Base-by-base conservation (phyloP, 2,888 invertebrate species). In the Antheraea assamensis region DNA sequence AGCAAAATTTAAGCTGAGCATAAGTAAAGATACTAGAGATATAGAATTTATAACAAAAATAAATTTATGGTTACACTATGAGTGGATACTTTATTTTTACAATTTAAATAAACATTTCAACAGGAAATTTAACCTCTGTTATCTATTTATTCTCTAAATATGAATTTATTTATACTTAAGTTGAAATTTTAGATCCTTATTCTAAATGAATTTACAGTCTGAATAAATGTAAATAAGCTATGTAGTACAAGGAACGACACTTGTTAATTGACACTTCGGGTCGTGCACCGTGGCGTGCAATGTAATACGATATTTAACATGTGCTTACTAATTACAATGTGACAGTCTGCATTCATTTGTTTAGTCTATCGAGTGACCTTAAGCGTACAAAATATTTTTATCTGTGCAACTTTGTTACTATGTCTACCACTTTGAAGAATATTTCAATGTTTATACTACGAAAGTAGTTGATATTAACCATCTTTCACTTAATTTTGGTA, bases 221-320 rank as follows among this genome's bases (percentile, higher is more conserved):
- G 70, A 52, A 78, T 78, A 78, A 78, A 78, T 78, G 75, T 77
- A 75, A 77, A 78, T 78, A 71, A 78, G 74, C 71, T 71, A n/a
- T n/a, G n/a, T n/a, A 72, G 75, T 74, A 72, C 73, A 73, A 72
- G 71, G 71, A 76, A 64, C 75, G 75, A 78, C 88, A 83, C 81
- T 82, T 81, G 79, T 83, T 90, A 93, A 93, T 92, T 92, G 92
- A 90, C 90, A 88, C 88, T 81, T 81, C 81, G 88, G 88, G 88
- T 89, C 88, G 85, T 90, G 89, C 90, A 88, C 87, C 90, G 87
- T 83, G 81, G 78, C 82, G 76, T 78, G 78, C 79, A 78, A 78
- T 78, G 91, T 85, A 91, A 93, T 86, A 78, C 81, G 86, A 91
- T 89, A 90, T 80, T 79, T 77, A 76, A 79, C 84, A 84, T 86